A percentile compares a stretch with the other conserved stretches of the same genome.
Conservation (phyloP, 2,113 vertebrate species). For the Sylvietta virens region DNA sequence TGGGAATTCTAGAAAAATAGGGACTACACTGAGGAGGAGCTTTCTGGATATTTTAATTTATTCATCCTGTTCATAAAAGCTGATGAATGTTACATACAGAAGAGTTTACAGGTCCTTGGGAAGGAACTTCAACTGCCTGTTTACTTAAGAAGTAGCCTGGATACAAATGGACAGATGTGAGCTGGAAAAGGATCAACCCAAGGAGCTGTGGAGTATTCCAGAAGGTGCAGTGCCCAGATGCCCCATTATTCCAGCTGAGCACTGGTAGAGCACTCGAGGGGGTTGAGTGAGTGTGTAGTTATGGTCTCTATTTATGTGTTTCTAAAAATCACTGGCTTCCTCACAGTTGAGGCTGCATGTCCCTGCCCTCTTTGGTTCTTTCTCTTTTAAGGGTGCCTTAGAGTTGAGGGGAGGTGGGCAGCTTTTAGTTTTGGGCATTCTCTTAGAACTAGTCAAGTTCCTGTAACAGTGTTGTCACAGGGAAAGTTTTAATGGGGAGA, state of each 20-base stretch:
- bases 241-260: background rate
- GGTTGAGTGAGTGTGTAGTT: background rate
- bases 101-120: slow-evolving; percentile 48
- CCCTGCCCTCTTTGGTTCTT: background rate
- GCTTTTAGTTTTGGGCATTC: background rate
- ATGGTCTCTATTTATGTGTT: background rate
- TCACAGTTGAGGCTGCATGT: background rate
- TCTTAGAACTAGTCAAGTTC: background rate
- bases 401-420: background rate
- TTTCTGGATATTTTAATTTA: slow-evolving; percentile 43
- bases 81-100: background rate
- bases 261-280: background rate
- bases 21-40: background rate
- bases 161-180: background rate
- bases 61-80: slow-evolving; percentile 5
- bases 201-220: background rate
- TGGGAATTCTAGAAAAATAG: slow-evolving; percentile 88
- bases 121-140: background rate
- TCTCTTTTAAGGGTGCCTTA: slow-evolving; percentile 39
- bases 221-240: background rate
- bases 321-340: background rate
- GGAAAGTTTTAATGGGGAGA: background rate
- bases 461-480: background rate
- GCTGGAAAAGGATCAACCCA: background rate
- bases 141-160: background rate